Base-by-base conservation (phyloP, 2,888 invertebrate genomes). In the Xylota sylvarum region DNA sequence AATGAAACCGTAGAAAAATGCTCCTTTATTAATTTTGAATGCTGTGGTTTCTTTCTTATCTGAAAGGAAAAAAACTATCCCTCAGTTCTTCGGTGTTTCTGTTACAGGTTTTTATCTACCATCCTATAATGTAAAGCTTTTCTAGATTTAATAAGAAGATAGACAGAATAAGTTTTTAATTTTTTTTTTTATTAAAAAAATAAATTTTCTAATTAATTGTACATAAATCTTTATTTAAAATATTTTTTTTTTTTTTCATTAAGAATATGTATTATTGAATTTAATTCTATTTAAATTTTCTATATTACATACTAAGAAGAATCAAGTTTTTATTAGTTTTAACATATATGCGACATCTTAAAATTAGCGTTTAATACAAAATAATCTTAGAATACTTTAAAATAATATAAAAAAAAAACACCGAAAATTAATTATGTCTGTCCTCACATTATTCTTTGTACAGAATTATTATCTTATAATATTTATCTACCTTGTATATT, bases 221-320 rank as follows among this genome's bases (percentile, higher is more conserved):
- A 23, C 17, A 56, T 58, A 3, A n/a, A 48, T 17, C n/a, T 55
- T n/a, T 30, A 32, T 6, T 5, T 7, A 32, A 23, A 32, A 6
- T n/a, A n/a, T n/a, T n/a, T n/a, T n/a, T n/a, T n/a, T n/a, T n/a
- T n/a, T 30, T 7, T 40, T 27, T 12, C 37, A 30, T 30, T 52
- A 17, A 60, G 46, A 52, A 69, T 52, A 60, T 52, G 23, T 3
- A 23, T 2, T 1, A 60, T 52, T 74, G 64, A 60, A 69, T 69
- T 60, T 48, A 58, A 62, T 78, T 78, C 50, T 62, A 78, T 78
- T 60, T 43, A 37, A 52, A 52, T 69, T 78, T 23, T 52, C 78
- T 78, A 78, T 52, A 10, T 37, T 60, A 77, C 77, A 50, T 27
- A 40, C 17, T 77, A 56, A 67, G 35, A 72, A 12, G 17, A 12